Conservation (phyloP, 2,888 invertebrate species). For the Rotaria magnacalcarata region DNA sequence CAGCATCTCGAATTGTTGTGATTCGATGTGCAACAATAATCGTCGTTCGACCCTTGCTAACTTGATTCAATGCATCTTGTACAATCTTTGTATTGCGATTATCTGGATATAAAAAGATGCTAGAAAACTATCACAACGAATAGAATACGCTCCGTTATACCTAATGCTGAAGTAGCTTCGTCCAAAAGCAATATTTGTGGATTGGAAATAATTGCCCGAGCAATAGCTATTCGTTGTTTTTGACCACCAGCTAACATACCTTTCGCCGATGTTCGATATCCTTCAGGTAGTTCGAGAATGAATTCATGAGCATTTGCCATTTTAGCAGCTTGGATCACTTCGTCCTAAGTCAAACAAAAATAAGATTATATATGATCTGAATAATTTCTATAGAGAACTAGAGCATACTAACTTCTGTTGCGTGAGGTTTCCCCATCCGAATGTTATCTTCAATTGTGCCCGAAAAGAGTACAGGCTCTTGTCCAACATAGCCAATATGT, state of each 20-base stretch:
- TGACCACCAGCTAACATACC: conserved; percentile 59
- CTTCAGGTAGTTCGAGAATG: conserved; percentile 56
- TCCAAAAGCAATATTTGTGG: conserved; percentile 67
- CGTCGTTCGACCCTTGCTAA: conserved; percentile 60
- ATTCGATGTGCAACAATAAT: conserved; percentile 62
- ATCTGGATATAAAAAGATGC: conserved; percentile 47
- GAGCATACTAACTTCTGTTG: conserved; percentile 53
- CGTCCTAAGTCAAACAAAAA: too few relatives aligned
- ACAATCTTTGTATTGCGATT: conserved; percentile 52
- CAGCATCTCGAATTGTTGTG: conserved; percentile 62
- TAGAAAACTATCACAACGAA: not conserved
- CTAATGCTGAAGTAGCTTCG: conserved; percentile 54
- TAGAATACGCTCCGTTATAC: not conserved
- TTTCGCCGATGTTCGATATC: conserved; percentile 49
- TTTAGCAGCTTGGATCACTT: conserved; percentile 48
- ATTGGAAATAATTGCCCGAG: conserved; percentile 63
- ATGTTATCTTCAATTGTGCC: conserved; percentile 25
- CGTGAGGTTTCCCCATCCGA: conserved; percentile 45
- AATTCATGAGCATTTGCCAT: conserved; percentile 55
- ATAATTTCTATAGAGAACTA: too few relatives aligned
- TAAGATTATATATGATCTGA: too few relatives aligned
- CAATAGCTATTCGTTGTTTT: conserved; percentile 60
- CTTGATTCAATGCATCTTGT: conserved; percentile 70
- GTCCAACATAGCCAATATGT: conserved; percentile 6
- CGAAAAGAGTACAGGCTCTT: conserved; percentile 7